A percentile compares a stretch with the other conserved stretches of the same genome.
Conservation (phyloP, 2,113 vertebrate genomes). For the Ptilorrhoa leucosticta region DNA sequence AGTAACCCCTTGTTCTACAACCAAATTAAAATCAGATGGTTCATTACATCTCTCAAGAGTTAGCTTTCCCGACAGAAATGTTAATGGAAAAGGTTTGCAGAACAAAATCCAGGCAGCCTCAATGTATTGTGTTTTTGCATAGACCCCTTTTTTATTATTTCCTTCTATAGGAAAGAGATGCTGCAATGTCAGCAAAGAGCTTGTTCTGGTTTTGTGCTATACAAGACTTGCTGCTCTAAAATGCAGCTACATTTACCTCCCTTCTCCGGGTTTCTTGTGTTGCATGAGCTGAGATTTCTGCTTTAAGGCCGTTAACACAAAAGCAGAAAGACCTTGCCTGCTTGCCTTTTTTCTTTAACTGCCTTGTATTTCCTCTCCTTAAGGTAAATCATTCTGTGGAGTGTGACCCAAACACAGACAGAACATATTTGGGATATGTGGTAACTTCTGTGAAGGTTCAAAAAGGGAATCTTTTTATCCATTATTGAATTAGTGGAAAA, state of each 20-base stretch:
- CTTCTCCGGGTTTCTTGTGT: background rate
- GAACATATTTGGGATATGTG: background rate
- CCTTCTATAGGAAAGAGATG: constrained; percentile 25
- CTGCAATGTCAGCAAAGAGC: background rate
- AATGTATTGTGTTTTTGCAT: constrained; percentile 22
- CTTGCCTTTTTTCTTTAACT: background rate
- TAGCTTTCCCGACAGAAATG: constrained; percentile 28
- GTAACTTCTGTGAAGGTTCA: background rate
- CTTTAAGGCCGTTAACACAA: background rate
- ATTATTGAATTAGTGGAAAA: background rate
- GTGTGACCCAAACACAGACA: background rate
- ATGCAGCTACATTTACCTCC: background rate
- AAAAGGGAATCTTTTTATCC: background rate
- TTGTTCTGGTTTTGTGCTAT: background rate
- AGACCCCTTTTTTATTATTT: background rate
- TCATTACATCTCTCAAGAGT: constrained; percentile 13
- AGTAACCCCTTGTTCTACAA: constrained; percentile 35
- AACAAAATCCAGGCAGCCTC: constrained; percentile 44
- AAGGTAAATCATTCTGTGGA: background rate
- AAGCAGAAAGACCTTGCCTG: background rate
- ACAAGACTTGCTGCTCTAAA: background rate
- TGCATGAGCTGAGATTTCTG: background rate
- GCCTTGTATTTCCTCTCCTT: background rate
- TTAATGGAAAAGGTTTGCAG: constrained; percentile 48
- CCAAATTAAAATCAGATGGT: constrained; percentile 62